Percentiles rank a stretch among this genome's conserved stretches.
Evolutionary conservation across 2,113 vertebrate species (phyloP).

Genomic region (Anolis sagrei): DNA sequence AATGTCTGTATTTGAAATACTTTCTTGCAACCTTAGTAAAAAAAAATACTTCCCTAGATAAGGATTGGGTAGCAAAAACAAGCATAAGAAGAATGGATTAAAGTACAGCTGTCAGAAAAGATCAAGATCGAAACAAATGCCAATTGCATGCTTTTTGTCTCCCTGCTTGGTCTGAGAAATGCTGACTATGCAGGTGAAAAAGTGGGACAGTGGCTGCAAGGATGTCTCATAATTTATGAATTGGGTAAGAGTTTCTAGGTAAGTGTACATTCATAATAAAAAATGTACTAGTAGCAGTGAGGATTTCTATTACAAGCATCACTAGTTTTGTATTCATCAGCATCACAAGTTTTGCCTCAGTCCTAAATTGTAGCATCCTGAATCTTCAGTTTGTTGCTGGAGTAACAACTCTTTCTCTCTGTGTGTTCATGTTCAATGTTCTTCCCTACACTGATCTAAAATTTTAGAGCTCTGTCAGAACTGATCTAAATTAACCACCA

Average conservation of each 20-base stretch:
- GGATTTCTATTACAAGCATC: neutral
- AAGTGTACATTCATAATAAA: neutral
- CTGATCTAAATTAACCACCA: conserved; percentile 62
- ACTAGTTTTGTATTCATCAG: neutral
- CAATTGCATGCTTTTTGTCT: neutral
- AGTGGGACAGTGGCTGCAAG: neutral
- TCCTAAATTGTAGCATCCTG: neutral
- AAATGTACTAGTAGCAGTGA: neutral
- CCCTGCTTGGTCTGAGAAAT: neutral
- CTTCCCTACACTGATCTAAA: neutral
- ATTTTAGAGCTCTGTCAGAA: conserved; percentile 8
- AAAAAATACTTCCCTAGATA: too few species aligned
- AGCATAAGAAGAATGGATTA: neutral
- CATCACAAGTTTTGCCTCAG: neutral
- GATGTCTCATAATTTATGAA: conserved; percentile 4
- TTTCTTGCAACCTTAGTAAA: too few species aligned
- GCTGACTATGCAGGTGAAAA: neutral
- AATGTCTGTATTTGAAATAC: too few species aligned
- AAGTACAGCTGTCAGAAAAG: neutral
- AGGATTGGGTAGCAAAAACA: neutral
- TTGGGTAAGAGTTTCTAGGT: neutral
- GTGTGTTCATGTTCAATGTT: accelerated
- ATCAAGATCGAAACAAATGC: neutral
- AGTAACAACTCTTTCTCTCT: neutral
- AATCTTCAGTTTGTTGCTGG: neutral